Evolutionary conservation across 1,140 invertebrate genomes (phyloP).

Genomic region (Hycleus cichorii): DNA sequence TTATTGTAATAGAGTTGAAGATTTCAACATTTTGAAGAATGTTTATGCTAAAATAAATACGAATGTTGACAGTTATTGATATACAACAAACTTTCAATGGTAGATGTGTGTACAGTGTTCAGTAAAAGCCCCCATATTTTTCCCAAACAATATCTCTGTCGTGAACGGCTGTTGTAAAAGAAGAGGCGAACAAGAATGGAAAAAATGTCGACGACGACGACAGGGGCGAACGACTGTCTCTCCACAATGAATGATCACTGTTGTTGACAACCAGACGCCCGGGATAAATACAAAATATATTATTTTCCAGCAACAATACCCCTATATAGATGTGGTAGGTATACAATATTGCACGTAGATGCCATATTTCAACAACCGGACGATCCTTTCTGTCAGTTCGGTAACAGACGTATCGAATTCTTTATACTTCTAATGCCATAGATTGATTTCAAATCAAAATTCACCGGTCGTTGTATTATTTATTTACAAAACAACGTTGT

Average conservation of each 20-base stretch:
- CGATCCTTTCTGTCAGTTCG: too few relatives aligned
- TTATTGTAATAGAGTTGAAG: too few relatives aligned
- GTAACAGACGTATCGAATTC: too few relatives aligned
- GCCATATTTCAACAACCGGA: too few relatives aligned
- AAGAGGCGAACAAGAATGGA: not conserved
- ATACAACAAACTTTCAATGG: not conserved
- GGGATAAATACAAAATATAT: conserved; percentile 32
- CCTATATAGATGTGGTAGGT: too few relatives aligned
- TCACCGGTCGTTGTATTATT: too few relatives aligned
- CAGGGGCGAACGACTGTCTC: conserved; percentile 5
- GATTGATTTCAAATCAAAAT: too few relatives aligned
- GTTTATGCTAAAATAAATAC: too few relatives aligned
- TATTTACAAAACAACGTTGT: too few relatives aligned
- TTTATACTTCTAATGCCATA: too few relatives aligned
- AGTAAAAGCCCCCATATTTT: conserved; percentile 22
- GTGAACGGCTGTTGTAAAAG: conserved; percentile 20
- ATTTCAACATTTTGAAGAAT: too few relatives aligned
- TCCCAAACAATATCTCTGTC: conserved; percentile 26
- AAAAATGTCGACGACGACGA: conserved; percentile 3
- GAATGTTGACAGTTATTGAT: conserved; percentile 24
- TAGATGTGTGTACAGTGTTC: conserved; percentile 13
- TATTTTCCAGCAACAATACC: conserved; percentile 14
- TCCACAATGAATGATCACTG: conserved; percentile 29
- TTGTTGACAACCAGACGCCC: conserved; percentile 21
- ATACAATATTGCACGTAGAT: too few relatives aligned